Evolutionary conservation across 2,113 vertebrate genomes (phyloP), one percentile per base, ranked within the genome.

Genomic region (Pygoscelis antarcticus): DNA sequence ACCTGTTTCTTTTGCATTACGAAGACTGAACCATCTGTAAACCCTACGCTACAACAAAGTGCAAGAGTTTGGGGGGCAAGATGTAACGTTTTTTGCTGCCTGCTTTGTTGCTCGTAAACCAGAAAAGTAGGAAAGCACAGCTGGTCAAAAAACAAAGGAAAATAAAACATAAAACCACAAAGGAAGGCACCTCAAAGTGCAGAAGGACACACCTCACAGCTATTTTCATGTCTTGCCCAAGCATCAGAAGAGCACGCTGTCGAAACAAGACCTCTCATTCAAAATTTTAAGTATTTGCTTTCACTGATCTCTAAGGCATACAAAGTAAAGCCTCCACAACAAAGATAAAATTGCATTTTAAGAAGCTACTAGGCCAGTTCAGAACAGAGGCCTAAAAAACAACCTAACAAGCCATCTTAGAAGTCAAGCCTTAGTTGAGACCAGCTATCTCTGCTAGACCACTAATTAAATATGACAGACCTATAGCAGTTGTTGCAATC

Each of bases 171-270:
- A 49, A 34, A 13, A 13, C 32, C 18, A n/a, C 32, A 23, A 27
- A n/a, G n/a, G 12, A 60, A 49, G 15, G 23, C 6, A 17, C 13
- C 58, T 25, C 32, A 9, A 32, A 22, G 12, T 3, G 25, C 57
- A 49, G 17, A 16, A 51, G 26, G 55, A 52, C 46, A 68, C 26
- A n/a, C 15, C 9, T 38, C 30, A n/a, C 9, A 47, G 54, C 22
- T 40, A 2, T 44, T 65, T 23, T 16, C 34, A 13, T 2, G 1
- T 52, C 54, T 38, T 19, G 32, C 11, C 22, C 40, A 62, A 30
- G 25, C 40, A 44, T 1, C 34, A 26, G 34, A n/a, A 81, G 58
- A 58, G 15, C 52, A 36, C 0, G 1, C 1, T 17, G 6, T 3
- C 15, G 32, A 16, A 69, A 46, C 17, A 10, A 44, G 12, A 13